Conservation (phyloP, 2,113 vertebrate genomes). For the Daphoenositta chrysoptera region DNA sequence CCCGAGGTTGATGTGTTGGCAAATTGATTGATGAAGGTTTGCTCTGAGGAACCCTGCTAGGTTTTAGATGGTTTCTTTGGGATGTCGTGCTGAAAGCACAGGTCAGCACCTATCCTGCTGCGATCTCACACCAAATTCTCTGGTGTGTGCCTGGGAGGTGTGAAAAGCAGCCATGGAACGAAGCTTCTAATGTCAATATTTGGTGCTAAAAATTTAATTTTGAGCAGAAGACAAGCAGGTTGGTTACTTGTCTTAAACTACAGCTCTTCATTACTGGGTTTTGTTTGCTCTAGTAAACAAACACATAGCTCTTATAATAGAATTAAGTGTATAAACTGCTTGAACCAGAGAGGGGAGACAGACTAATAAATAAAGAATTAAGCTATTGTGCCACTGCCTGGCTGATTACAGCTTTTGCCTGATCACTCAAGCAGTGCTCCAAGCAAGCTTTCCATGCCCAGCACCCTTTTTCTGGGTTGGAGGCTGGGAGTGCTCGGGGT, state of each 20-base stretch:
- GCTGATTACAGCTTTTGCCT: not conserved
- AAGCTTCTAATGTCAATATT: constrained; percentile 20
- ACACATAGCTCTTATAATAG: not conserved
- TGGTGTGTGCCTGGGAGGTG: not conserved
- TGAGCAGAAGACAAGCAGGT: not conserved
- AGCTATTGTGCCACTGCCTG: not conserved
- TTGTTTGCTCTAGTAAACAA: constrained; percentile 28
- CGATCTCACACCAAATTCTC: not conserved
- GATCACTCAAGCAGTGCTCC: not conserved
- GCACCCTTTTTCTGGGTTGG: not conserved
- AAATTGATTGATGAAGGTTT: not conserved
- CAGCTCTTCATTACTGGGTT: not conserved
- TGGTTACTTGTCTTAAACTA: not conserved
- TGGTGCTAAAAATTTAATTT: not conserved
- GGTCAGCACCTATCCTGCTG: not conserved
- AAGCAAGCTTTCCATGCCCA: not conserved
- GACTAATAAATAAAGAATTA: not conserved
- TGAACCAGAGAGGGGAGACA: not conserved
- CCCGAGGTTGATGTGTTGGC: not conserved
- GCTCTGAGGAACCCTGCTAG: not conserved
- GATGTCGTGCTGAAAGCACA: not conserved
- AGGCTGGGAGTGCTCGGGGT: not conserved
- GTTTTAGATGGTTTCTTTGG: not conserved
- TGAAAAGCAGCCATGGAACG: not conserved
- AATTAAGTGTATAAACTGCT: not conserved